Evolutionary conservation across 1,140 invertebrate species (phyloP).

Genomic region (Apis mellifera): Amel_HAv3.1 CM009935.2:1146501-1147000

Average conservation of each 20-base stretch:
- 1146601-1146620: slow-evolving; percentile 2
- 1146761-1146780: slow-evolving; percentile 65
- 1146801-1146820: slow-evolving; percentile 60
- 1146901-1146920: slow-evolving; percentile 1
- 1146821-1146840: slow-evolving; percentile 52
- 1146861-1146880: slow-evolving; percentile 66
- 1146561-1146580: background rate
- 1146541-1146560: slow-evolving; percentile 59
- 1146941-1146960: slow-evolving; percentile 44
- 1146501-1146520: too few species aligned
- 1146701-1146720: slow-evolving; percentile 34
- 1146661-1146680: background rate
- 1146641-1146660: background rate
- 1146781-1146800: slow-evolving; percentile 68
- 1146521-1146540: slow-evolving; percentile 45
- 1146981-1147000: slow-evolving; percentile 26
- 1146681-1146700: slow-evolving; percentile 47
- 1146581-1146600: slow-evolving; percentile 9
- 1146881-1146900: slow-evolving; percentile 56
- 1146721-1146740: slow-evolving; percentile 41
- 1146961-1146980: slow-evolving; percentile 45
- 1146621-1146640: background rate
- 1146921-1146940: slow-evolving; percentile 57
- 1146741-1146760: slow-evolving; percentile 57
- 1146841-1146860: slow-evolving; percentile 68